A percentile compares a stretch with the other conserved stretches of the same genome.
phyloP scores from a whole-genome alignment of 2,888 invertebrate genomes.

The Aleiodes testaceus region DNA sequence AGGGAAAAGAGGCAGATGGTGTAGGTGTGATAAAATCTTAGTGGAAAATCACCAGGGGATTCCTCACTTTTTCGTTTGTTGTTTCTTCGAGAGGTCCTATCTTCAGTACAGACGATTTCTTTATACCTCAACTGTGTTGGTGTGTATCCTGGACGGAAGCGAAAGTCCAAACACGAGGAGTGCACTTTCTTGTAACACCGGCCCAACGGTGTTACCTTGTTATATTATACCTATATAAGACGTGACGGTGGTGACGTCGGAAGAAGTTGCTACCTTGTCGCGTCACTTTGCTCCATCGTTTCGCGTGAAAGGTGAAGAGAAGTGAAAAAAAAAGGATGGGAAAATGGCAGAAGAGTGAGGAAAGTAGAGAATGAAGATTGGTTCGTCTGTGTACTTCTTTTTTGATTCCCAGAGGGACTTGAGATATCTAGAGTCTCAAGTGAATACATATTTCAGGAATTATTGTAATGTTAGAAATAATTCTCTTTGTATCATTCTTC shows the following conservation, averaged over 20 bases:
- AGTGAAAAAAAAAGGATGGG: background rate
- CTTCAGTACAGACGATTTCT: background rate
- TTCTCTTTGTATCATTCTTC: no score
- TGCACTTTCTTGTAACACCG: constrained; percentile 45
- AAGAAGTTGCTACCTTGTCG: constrained; percentile 39
- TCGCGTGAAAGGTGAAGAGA: constrained; percentile 32
- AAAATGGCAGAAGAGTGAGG: background rate
- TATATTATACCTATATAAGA: constrained; percentile 26
- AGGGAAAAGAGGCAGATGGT: background rate
- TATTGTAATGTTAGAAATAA: no score
- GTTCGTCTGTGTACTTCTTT: constrained; percentile 17
- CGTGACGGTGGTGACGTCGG: constrained; percentile 27
- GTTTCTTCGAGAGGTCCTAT: constrained; percentile 1
- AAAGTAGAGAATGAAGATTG: constrained; percentile 13
- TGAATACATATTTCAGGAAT: no score
- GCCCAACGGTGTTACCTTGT: constrained; percentile 35
- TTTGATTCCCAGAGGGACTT: constrained; percentile 22
- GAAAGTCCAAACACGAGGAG: constrained; percentile 41
- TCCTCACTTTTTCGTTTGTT: constrained; percentile 22
- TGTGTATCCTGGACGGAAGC: constrained; percentile 34
- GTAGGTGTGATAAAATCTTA: constrained; percentile 21
- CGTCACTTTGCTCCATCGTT: constrained; percentile 35
- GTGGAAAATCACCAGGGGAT: constrained; percentile 38
- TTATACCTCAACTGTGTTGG: constrained; percentile 4
- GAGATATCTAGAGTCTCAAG: constrained; percentile 12